Percentiles rank a stretch among this genome's conserved stretches.
Evolutionary conservation across 2,113 vertebrate genomes (phyloP).

Genomic region (Tautogolabrus adspersus): DNA sequence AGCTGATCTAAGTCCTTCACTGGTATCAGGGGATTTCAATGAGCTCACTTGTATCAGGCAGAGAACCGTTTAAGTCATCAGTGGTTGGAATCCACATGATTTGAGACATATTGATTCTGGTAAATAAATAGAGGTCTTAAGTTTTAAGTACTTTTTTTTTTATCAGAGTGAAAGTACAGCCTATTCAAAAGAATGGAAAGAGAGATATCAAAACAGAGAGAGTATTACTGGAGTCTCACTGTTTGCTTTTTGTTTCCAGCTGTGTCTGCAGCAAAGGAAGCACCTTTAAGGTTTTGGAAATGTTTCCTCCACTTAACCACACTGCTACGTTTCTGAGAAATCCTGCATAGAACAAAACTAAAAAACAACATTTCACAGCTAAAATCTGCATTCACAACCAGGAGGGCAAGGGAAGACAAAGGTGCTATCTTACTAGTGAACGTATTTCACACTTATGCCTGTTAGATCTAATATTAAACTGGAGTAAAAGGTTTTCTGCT

Average conservation of each 20-base stretch:
- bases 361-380: constrained; percentile 34
- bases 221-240: neutral
- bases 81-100: neutral
- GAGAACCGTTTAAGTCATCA: neutral
- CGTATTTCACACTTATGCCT: too few species aligned
- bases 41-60: neutral
- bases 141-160: too few species aligned
- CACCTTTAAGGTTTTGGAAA: constrained; percentile 72
- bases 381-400: constrained; percentile 27
- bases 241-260: constrained; percentile 20
- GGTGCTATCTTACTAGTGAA: neutral
- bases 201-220: neutral
- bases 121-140: neutral
- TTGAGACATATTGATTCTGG: neutral
- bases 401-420: neutral
- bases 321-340: constrained; percentile 69
- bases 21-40: constrained; percentile 6
- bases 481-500: too few species aligned
- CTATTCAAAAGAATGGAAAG: too few species aligned
- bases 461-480: too few species aligned
- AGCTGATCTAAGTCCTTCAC: neutral
- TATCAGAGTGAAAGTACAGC: too few species aligned
- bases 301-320: constrained; percentile 73
- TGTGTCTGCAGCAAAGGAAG: constrained; percentile 74
- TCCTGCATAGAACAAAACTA: constrained; percentile 38